These are phyloP conservation scores for Lepilemur ruficaudatus DNA, from an alignment of 2,797 vertebrate species.

Conservation along the genomic window DNA sequence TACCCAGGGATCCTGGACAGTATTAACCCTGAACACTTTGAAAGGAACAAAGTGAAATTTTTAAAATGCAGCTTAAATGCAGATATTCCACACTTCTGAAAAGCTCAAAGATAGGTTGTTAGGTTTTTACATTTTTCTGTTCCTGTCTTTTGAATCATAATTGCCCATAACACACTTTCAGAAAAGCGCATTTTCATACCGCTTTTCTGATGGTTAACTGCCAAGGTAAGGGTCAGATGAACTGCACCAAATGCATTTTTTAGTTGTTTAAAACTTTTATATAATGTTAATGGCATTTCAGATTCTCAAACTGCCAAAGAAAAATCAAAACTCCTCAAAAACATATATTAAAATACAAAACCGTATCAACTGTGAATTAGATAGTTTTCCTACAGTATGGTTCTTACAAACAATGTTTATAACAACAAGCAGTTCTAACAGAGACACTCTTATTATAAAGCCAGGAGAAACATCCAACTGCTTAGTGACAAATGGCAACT, in stretches of 20 bases:
- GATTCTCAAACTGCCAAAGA: not conserved
- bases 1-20: too few relatives aligned
- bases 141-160: not conserved
- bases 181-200: not conserved
- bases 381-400: not conserved
- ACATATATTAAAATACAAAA: not conserved
- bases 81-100: not conserved
- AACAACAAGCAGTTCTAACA: not conserved
- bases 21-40: not conserved
- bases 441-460: not conserved
- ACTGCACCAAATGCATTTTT: accelerated
- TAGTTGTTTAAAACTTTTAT: not conserved
- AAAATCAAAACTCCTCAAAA: not conserved
- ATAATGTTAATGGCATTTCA: not conserved
- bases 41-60: not conserved
- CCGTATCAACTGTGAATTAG: not conserved
- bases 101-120: not conserved
- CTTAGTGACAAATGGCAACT: not conserved
- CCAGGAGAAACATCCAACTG: not conserved
- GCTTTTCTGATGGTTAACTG: not conserved
- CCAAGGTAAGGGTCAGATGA: not conserved
- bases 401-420: not conserved
- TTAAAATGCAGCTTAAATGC: too few relatives aligned
- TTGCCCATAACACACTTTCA: not conserved
- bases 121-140: not conserved